phyloP scores from a whole-genome alignment of 2,888 invertebrate species.

The Coelopa pilipes region DNA sequence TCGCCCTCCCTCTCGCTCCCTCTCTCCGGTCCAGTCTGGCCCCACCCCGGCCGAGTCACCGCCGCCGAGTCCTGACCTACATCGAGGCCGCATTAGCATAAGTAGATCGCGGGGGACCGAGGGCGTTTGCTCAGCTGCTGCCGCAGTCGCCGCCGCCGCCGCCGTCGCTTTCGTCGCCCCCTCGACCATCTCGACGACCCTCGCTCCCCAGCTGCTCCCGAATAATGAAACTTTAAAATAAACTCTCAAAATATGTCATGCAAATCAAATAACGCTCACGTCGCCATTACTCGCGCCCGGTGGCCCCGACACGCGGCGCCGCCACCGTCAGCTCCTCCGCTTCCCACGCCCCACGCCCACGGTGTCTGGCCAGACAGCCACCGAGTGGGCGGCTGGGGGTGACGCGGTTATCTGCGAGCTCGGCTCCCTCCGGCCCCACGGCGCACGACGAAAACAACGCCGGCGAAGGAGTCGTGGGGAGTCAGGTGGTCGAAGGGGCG shows the following conservation, averaged over 20 bases:
- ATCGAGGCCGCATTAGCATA: not conserved
- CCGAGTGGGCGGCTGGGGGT: not conserved
- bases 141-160: not conserved
- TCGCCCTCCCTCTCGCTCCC: not conserved
- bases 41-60: not conserved
- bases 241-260: conserved; percentile 33
- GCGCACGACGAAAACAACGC: not conserved
- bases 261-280: conserved; percentile 36
- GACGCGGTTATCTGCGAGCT: not conserved
- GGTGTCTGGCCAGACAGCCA: too few relatives aligned
- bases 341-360: not conserved
- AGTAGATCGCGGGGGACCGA: not conserved
- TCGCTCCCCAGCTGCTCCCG: not conserved
- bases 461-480: not conserved
- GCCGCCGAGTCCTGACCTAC: not conserved
- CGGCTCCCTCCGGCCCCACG: not conserved
- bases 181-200: too few relatives aligned
- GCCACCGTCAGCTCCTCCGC: not conserved
- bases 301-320: not conserved
- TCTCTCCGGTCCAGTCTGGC: not conserved
- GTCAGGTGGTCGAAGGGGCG: too few relatives aligned
- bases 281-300: conserved; percentile 24
- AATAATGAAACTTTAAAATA: conserved; percentile 31
- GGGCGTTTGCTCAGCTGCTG: not conserved
- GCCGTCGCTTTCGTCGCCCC: too few relatives aligned